These are phyloP conservation scores for Myanophis thanlyinensis DNA, from an alignment of 2,113 vertebrate genomes.

Conservation along the genomic window DNA sequence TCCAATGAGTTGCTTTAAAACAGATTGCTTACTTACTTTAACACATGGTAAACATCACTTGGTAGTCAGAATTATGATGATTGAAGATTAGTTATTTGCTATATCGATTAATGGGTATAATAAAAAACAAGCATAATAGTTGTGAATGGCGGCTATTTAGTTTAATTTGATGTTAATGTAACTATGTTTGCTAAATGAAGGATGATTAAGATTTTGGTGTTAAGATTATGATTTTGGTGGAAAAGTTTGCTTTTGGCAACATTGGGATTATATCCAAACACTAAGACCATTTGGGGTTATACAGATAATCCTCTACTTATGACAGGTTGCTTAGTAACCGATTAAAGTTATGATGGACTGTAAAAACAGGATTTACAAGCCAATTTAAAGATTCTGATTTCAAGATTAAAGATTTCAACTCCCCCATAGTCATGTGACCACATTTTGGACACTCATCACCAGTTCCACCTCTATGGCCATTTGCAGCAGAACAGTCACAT, in stretches of 20 bases:
- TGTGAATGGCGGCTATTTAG: neutral
- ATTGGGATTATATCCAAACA: neutral
- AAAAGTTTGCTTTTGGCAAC: neutral
- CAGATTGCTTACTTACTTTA: neutral
- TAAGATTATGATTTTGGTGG: too few relatives aligned
- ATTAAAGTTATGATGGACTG: neutral
- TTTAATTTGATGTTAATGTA: neutral
- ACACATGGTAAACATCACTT: neutral
- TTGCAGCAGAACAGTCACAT: neutral
- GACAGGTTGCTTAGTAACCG: neutral
- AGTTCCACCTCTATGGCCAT: neutral
- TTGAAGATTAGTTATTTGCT: neutral
- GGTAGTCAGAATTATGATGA: neutral
- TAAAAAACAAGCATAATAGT: neutral
- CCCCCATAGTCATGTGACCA: neutral
- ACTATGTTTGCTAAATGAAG: neutral
- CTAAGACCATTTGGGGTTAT: too few relatives aligned
- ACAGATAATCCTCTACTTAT: neutral
- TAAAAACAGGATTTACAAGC: neutral
- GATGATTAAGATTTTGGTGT: neutral
- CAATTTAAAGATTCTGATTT: neutral
- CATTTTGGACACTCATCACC: neutral
- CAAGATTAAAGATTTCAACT: too few relatives aligned
- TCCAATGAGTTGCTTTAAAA: neutral
- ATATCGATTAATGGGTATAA: neutral